Conservation (phyloP, 2,888 invertebrate species). For the Lepidochrysops patricia region DNA sequence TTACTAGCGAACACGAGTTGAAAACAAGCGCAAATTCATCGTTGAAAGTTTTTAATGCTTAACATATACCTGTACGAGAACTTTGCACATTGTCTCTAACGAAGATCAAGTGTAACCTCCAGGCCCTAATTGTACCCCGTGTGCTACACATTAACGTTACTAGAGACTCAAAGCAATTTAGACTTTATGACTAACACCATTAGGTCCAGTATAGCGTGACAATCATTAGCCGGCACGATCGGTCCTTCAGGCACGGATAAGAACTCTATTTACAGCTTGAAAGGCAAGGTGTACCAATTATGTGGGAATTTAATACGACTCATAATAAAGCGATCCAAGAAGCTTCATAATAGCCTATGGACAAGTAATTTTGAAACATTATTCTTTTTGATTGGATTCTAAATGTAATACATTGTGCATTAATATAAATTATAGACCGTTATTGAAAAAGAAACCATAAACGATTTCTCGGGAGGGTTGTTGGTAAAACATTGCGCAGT, state of each 20-base stretch:
- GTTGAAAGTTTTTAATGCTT: slow-evolving; percentile 10
- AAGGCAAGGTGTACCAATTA: slow-evolving; percentile 23
- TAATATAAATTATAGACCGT: too few species aligned
- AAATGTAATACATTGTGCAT: too few species aligned
- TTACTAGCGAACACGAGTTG: background rate
- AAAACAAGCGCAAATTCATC: slow-evolving; percentile 12
- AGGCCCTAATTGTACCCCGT: slow-evolving; percentile 23
- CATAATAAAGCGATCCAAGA: background rate
- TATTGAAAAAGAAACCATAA: too few species aligned
- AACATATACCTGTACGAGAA: slow-evolving; percentile 14
- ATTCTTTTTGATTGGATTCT: background rate
- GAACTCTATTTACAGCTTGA: slow-evolving; percentile 19
- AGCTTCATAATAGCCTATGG: background rate
- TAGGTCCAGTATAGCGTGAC: slow-evolving; percentile 16
- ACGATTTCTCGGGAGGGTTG: too few species aligned
- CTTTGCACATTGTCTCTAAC: slow-evolving; percentile 20
- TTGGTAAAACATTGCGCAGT: too few species aligned
- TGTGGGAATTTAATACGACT: slow-evolving; percentile 20
- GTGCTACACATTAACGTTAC: slow-evolving; percentile 16
- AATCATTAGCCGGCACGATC: slow-evolving; percentile 9
- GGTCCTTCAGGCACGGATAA: slow-evolving; percentile 19
- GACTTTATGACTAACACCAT: background rate
- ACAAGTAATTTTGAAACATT: background rate
- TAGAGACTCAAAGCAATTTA: background rate
- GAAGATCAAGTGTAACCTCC: slow-evolving; percentile 26